A percentile compares a stretch with the other conserved stretches of the same genome.
Evolutionary conservation across 2,888 invertebrate genomes (phyloP).

Genomic region (Listrodromus nycthemerus): DNA sequence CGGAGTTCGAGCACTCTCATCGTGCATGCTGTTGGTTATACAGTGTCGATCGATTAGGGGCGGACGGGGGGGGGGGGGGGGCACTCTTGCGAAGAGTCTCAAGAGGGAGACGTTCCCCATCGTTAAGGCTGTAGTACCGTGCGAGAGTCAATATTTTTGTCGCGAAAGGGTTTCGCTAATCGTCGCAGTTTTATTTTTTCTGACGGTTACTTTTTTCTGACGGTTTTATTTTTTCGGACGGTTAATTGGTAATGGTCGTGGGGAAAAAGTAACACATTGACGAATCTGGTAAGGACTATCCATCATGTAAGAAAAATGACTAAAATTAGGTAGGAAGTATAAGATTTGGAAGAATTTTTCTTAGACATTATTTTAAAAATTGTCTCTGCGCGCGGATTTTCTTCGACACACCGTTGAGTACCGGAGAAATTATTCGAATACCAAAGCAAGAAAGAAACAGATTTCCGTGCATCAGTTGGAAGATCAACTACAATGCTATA

Average conservation of each 20-base stretch:
- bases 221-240: no score
- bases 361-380: no score
- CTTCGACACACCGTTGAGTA: neutral
- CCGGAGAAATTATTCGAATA: neutral
- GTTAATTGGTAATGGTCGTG: slow-evolving; percentile 29
- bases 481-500: neutral
- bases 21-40: slow-evolving; percentile 46
- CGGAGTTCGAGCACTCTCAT: slow-evolving; percentile 59
- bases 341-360: no score
- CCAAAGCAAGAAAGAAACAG: neutral
- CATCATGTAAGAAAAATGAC: neutral
- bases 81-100: slow-evolving; percentile 25
- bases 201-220: no score
- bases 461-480: neutral
- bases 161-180: slow-evolving; percentile 55
- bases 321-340: no score
- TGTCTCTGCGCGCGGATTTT: neutral
- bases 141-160: slow-evolving; percentile 35
- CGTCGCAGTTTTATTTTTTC: slow-evolving; percentile 42
- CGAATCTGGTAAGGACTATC: neutral
- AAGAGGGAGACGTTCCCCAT: slow-evolving; percentile 24
- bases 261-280: neutral
- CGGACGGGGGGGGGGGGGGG: no score
- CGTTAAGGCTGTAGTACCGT: slow-evolving; percentile 1
- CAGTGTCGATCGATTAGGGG: slow-evolving; percentile 49